Evolutionary conservation across 1,140 invertebrate genomes (phyloP).

Genomic region (Hypsibius dujardini): DNA sequence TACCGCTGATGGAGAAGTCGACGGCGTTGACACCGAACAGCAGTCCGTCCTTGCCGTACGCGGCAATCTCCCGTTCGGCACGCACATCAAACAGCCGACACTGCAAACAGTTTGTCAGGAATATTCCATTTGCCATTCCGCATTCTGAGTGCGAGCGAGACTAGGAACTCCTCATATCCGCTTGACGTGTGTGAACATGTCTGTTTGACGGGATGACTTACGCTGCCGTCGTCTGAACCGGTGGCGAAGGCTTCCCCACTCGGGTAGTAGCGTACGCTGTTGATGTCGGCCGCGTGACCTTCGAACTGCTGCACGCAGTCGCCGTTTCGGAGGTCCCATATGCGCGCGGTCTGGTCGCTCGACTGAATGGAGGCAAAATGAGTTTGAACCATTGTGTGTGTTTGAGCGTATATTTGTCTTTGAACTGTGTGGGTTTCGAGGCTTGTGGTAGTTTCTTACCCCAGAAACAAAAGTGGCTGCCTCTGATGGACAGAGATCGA

Average conservation of each 20-base stretch:
- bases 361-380: slow-evolving; percentile 42
- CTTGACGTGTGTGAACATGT: not conserved
- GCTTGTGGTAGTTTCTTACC: slow-evolving; percentile 37
- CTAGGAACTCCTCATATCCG: not conserved
- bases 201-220: slow-evolving; percentile 33
- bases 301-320: slow-evolving; percentile 97
- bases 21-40: slow-evolving; percentile 96
- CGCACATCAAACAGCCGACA: slow-evolving; percentile 92
- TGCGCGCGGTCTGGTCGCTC: slow-evolving; percentile 86
- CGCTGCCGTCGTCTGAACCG: slow-evolving; percentile 90
- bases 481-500: slow-evolving; percentile 89
- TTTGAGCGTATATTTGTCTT: too few species aligned
- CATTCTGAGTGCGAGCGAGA: too few species aligned
- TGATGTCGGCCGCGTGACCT: slow-evolving; percentile 94
- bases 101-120: slow-evolving; percentile 35
- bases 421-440: too few species aligned
- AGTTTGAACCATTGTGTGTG: too few species aligned
- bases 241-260: slow-evolving; percentile 94
- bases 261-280: slow-evolving; percentile 96
- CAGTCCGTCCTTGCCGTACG: slow-evolving; percentile 90
- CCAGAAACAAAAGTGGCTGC: slow-evolving; percentile 96
- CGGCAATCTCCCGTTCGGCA: slow-evolving; percentile 89
- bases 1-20: slow-evolving; percentile 86
- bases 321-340: slow-evolving; percentile 98
- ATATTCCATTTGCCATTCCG: too few species aligned